Base-by-base conservation (phyloP, 2,888 invertebrate genomes). In the Ormyrus nitidulus region DNA sequence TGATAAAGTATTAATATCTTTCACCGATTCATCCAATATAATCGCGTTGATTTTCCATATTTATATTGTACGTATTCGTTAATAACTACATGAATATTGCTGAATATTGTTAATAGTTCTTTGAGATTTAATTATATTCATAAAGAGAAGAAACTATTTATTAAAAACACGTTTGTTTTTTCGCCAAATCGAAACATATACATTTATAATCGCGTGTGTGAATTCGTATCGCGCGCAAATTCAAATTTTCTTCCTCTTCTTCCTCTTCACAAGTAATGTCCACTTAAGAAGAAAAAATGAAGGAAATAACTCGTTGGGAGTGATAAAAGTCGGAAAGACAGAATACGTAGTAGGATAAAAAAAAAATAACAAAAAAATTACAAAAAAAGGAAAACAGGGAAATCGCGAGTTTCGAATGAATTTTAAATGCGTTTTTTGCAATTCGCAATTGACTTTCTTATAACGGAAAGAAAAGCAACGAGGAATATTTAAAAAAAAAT, bases 221-320 rank as follows among this genome's bases (percentile, higher is more conserved):
- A 61, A 59, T 72, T 65, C 5, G 56, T 53, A 53, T 74, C 51
- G 58, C 65, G 59, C 64, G 54, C 34, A 65, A 61, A 80, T 68
- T 74, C 70, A 73, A 80, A 68, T 80, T 77, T 81, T 82, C 75
- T 82, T 80, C 75, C 71, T 80, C 80, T 68, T 82, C 77, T 82
- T 82, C 77, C 77, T 80, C 80, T 82, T 82, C 77, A 69, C 44
- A 70, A 64, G 11, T 80, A 77, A 70, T 77, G 73, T 80, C 75
- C 75, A 80, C 49, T 68, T 56, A 54, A 64, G 44, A 64, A 49
- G 56, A 72, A 79, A 53, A 56, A 46, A 59, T 13, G 51, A 75
- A 2, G n/a, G 56, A 11, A 61, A 77, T 53, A 70, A 69, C 49
- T 48, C 58, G 5, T 68, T 11, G 8, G 44, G 54, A 13, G 49